Evolutionary conservation across 1,140 invertebrate species (phyloP).

Genomic region (Zaprionus kolodkinae): DNA sequence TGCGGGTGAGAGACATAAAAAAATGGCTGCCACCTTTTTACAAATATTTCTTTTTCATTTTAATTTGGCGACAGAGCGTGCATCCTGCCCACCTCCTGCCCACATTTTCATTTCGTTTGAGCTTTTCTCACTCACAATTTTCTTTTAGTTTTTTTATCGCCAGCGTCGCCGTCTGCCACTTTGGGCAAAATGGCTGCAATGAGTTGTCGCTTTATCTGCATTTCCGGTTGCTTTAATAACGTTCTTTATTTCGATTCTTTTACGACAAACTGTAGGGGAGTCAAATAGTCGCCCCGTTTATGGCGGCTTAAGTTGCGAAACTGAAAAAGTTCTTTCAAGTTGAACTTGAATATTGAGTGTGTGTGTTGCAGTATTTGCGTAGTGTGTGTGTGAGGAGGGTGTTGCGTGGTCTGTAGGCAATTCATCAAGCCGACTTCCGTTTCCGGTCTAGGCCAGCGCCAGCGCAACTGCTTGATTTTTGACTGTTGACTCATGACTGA

Average conservation of each 20-base stretch:
- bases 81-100: background rate
- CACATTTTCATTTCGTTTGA: background rate
- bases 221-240: constrained; percentile 78
- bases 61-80: constrained; percentile 1
- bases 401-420: constrained; percentile 29
- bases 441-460: constrained; percentile 57
- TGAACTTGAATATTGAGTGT: constrained; percentile 51
- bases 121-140: background rate
- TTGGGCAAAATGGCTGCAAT: constrained; percentile 69
- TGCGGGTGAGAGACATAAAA: constrained; percentile 24
- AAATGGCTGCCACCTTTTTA: constrained; percentile 58
- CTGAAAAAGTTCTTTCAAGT: constrained; percentile 22
- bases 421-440: constrained; percentile 72
- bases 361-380: background rate
- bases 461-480: constrained; percentile 60
- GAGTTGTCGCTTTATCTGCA: constrained; percentile 77
- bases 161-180: constrained; percentile 56
- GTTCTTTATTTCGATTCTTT: constrained; percentile 54
- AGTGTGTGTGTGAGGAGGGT: background rate
- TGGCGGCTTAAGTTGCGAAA: constrained; percentile 50
- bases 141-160: constrained; percentile 25
- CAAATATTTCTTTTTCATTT: constrained; percentile 33
- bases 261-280: constrained; percentile 11
- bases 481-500: constrained; percentile 49
- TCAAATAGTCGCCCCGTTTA: constrained; percentile 48